Evolutionary conservation across 1,140 invertebrate genomes (phyloP), one percentile per base, ranked within the genome.

Genomic region (Drosophila obscura): DNA sequence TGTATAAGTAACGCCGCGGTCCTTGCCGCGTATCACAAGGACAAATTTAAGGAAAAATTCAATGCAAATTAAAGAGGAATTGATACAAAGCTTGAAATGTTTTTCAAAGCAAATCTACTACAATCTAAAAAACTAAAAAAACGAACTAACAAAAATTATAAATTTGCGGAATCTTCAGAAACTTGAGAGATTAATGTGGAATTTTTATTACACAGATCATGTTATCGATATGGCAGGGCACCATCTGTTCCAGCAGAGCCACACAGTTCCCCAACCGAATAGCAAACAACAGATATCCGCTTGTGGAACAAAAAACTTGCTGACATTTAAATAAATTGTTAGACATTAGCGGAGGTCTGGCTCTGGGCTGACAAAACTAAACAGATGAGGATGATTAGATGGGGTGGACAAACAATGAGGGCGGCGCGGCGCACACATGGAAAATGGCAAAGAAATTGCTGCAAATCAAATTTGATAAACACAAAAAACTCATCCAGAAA

Each of bases 401-500:
- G 35, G 43, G 44, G 49, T 41, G 6, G 28, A 35, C 69, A 80
- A 79, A 71, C 71, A 75, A 80, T 69, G 59, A 49, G 56, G 77
- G 64, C 64, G 64, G 46, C 67, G 11, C 49, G 26, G 35, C 63
- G 64, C 76, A 84, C 80, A 84, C 80, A 84, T 69, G 82, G 69
- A 77, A 88, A 88, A 88, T 88, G 76, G 83, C 67, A 80, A 83
- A 88, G 79, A 88, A 88, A 88, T 88, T 73, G 80, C 83, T 78
- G 75, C 72, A 85, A 88, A 88, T 88, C 83, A 88, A 88, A 88
- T 88, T 87, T 87, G 83, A 87, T 87, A 88, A 87, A 87, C 83
- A 87, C 59, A 72, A 72, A 59, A 83, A 83, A 65, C 35, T 28
- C 31, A 68, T 24, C 15, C 50, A 71, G 22, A 63, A 76, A 66